Base-by-base conservation (phyloP, 2,797 vertebrate genomes). In the Sylvia borin region DNA sequence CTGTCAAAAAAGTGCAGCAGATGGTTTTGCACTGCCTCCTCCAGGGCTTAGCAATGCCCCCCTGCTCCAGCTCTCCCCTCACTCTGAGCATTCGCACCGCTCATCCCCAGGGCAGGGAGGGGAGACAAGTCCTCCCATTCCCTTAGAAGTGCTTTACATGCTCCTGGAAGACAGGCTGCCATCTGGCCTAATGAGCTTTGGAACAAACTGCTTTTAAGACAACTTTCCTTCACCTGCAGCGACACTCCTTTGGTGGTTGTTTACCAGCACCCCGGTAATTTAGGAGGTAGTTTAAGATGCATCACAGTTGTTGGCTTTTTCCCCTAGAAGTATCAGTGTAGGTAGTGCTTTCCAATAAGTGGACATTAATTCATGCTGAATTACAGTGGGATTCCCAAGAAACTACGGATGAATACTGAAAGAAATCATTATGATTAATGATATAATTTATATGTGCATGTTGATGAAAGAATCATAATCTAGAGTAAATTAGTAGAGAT, bases 311-410 rank as follows among this genome's bases (percentile, higher is more conserved):
- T 58, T 90, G 81, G 0, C 5, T 76, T 92, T 95, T 91, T 90
- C 71, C 95, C 88, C 38, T 64, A 84, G 94, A 93, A 96, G 92
- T 79, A 92, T 42, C 76, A 76, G 20, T 26, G 67, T 51, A 92
- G 80, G 92, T 92, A 85, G 94, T 65, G 32, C 75, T 95, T 96
- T 89, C 86, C 77, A 90, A 53, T 89, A 96, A 97, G 79, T 93
- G 96, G 97, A 96, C 95, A 94, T 95, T 97, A 97, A 97, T 97
- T 97, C 94, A 93, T 88, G 57, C 88, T 97, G 97, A 97, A 97
- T 96, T 97, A 97, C 92, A 94, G 93, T 93, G 88, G 92, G 94
- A 96, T 91, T 96, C 97, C 96, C 92, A 95, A 88, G 91, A 96
- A 96, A 96, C 90, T 95, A 95, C 67, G 91, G 92, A 91, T 94